These are phyloP conservation scores for Loris lydekkerianus DNA, from an alignment of 2,797 vertebrate species.

Conservation along the genomic window DNA sequence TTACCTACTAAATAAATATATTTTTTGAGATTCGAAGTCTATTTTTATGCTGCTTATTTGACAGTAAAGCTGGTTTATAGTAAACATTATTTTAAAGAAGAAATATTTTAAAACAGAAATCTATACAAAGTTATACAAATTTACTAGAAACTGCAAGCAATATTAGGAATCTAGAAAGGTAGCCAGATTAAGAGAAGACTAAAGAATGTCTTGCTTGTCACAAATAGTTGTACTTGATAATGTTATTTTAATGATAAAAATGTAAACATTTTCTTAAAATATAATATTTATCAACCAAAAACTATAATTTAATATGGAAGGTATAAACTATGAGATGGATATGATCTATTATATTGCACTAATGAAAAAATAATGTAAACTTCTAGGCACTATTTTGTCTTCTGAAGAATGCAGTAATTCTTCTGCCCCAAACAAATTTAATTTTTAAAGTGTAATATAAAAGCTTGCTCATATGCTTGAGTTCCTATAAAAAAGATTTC, in stretches of 20 bases:
- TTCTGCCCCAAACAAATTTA: neutral
- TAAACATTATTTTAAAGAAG: neutral
- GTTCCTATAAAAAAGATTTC: neutral
- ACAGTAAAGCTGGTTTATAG: constrained; percentile 5
- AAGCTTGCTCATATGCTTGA: neutral
- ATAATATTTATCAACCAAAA: neutral
- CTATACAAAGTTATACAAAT: neutral
- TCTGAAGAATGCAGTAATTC: constrained; percentile 11
- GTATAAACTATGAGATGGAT: neutral
- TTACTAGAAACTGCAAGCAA: neutral
- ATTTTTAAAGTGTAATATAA: constrained; percentile 51
- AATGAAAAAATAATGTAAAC: neutral
- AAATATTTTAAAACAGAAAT: constrained; percentile 15
- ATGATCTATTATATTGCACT: constrained; percentile 30
- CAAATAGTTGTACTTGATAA: neutral
- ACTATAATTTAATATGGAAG: constrained; percentile 1
- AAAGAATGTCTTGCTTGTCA: neutral
- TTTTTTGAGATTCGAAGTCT: neutral
- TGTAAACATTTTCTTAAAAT: neutral
- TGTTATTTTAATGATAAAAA: neutral
- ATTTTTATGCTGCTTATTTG: constrained; percentile 7
- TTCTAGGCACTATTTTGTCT: neutral
- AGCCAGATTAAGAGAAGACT: neutral
- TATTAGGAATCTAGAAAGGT: neutral
- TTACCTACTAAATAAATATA: neutral